A percentile compares a stretch with the other conserved stretches of the same genome.
These are phyloP conservation scores for Oplegnathus fasciatus DNA, from an alignment of 2,113 vertebrate species.

Conservation along the genomic window DNA sequence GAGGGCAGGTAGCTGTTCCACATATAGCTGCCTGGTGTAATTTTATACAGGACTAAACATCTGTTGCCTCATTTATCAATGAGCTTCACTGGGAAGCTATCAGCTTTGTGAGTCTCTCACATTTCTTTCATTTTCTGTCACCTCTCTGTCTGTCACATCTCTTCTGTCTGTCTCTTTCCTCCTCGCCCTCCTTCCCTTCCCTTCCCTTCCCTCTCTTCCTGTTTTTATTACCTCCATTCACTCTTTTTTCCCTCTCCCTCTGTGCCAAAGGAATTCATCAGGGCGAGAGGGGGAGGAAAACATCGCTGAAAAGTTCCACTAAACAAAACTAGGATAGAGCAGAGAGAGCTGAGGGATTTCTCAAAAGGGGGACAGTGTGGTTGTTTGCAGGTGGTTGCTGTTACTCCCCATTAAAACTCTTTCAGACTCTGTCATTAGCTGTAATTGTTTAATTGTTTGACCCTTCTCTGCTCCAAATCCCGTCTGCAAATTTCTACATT, in stretches of 20 bases:
- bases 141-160: slow-evolving; percentile 13
- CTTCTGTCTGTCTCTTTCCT: not conserved
- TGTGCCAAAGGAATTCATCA: slow-evolving; percentile 16
- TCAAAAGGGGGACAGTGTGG: slow-evolving; percentile 59
- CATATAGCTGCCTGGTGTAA: slow-evolving; percentile 35
- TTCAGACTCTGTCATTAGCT: slow-evolving; percentile 19
- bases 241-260: not conserved
- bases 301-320: slow-evolving; percentile 59
- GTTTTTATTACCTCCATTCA: not conserved
- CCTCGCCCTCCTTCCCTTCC: not conserved
- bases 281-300: slow-evolving; percentile 35
- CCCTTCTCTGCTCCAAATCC: not conserved
- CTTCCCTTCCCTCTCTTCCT: not conserved
- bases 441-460: slow-evolving; percentile 20
- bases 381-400: slow-evolving; percentile 50
- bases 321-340: slow-evolving; percentile 69
- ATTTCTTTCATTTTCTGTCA: slow-evolving; percentile 20
- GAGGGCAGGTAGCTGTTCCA: slow-evolving; percentile 53
- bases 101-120: slow-evolving; percentile 16
- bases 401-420: slow-evolving; percentile 13
- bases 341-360: slow-evolving; percentile 49
- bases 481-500: not conserved
- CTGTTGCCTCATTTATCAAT: slow-evolving; percentile 52
- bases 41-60: slow-evolving; percentile 50
- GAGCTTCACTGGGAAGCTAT: slow-evolving; percentile 6